Conservation (phyloP, 2,113 vertebrate species). For the Rafetus swinhoei region DNA sequence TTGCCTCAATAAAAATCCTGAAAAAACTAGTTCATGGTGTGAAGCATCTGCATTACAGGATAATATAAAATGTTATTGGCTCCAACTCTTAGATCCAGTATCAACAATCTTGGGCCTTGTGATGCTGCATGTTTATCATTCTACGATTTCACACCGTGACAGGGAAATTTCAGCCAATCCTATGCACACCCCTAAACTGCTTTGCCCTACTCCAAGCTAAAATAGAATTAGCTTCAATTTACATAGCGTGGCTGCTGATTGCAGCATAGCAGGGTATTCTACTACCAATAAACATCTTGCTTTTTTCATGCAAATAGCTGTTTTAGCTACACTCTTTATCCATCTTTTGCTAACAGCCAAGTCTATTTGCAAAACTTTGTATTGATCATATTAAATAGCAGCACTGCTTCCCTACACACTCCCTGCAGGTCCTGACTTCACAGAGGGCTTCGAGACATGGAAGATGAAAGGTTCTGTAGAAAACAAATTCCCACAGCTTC, state of each 20-base stretch:
- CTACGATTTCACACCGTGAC: slow-evolving; percentile 24
- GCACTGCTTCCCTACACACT: slow-evolving; percentile 26
- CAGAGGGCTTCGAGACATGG: slow-evolving; percentile 50
- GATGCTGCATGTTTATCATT: slow-evolving; percentile 40
- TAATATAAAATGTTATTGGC: slow-evolving; percentile 32
- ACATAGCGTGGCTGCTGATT: slow-evolving; percentile 36
- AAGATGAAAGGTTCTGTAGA: slow-evolving; percentile 44
- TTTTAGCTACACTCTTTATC: slow-evolving; percentile 60
- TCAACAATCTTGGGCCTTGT: neutral
- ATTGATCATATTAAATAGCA: slow-evolving; percentile 66
- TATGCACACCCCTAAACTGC: neutral
- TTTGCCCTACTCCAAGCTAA: neutral
- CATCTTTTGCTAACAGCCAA: slow-evolving; percentile 58
- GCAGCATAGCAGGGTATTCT: slow-evolving; percentile 61
- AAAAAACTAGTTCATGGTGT: slow-evolving; percentile 53
- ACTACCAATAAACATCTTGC: slow-evolving; percentile 65
- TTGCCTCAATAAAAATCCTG: neutral
- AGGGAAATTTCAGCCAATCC: slow-evolving; percentile 26
- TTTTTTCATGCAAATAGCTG: slow-evolving; percentile 54
- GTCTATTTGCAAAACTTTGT: slow-evolving; percentile 64
- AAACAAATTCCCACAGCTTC: slow-evolving; percentile 19
- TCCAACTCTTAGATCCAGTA: slow-evolving; percentile 36
- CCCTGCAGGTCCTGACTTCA: neutral
- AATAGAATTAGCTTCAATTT: slow-evolving; percentile 28
- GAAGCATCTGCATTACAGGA: slow-evolving; percentile 39